A percentile compares a stretch with the other conserved stretches of the same genome.
phyloP scores from a whole-genome alignment of 2,797 vertebrate genomes.

The Hoplostethus atlanticus region DNA sequence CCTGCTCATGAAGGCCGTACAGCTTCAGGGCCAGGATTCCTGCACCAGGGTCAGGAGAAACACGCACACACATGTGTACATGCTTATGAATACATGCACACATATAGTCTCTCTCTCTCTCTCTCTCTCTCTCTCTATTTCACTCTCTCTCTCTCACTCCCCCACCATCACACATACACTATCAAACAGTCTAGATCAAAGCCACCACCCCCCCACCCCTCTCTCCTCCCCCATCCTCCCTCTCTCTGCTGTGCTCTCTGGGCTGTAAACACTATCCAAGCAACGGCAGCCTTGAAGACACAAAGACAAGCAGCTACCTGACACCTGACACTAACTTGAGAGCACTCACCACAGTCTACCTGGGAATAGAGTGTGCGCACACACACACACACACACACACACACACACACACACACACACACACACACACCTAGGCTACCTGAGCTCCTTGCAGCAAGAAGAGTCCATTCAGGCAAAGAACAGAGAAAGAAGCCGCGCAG shows the following conservation, averaged over 20 bases:
- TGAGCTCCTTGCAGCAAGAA: constrained; percentile 73
- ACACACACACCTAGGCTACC: constrained; percentile 63
- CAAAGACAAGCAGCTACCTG: constrained; percentile 85
- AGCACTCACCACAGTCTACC: constrained; percentile 78
- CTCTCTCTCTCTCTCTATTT: constrained; percentile 47
- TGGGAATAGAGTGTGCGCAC: constrained; percentile 46
- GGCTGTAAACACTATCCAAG: constrained; percentile 82
- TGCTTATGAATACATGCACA: constrained; percentile 39
- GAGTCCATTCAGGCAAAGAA: constrained; percentile 67
- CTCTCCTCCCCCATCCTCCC: constrained; percentile 25
- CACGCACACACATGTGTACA: constrained; percentile 25
- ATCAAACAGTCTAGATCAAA: constrained; percentile 81
- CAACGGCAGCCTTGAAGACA: constrained; percentile 84
- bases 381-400: constrained; percentile 4
- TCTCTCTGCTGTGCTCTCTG: constrained; percentile 57
- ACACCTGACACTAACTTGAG: constrained; percentile 85
- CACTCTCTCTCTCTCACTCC: constrained; percentile 49
- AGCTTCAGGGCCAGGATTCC: constrained; percentile 16
- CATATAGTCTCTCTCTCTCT: constrained; percentile 7
- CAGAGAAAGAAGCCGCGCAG: constrained; percentile 64
- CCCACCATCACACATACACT: constrained; percentile 45
- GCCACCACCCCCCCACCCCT: constrained; percentile 36
- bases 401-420: constrained; percentile 24
- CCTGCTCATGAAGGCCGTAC: neutral
- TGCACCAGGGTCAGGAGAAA: constrained; percentile 8